A percentile compares a stretch with the other conserved stretches of the same genome.
These are phyloP conservation scores for Agriotes lineatus DNA, from an alignment of 2,888 invertebrate genomes.

Conservation along the genomic window DNA sequence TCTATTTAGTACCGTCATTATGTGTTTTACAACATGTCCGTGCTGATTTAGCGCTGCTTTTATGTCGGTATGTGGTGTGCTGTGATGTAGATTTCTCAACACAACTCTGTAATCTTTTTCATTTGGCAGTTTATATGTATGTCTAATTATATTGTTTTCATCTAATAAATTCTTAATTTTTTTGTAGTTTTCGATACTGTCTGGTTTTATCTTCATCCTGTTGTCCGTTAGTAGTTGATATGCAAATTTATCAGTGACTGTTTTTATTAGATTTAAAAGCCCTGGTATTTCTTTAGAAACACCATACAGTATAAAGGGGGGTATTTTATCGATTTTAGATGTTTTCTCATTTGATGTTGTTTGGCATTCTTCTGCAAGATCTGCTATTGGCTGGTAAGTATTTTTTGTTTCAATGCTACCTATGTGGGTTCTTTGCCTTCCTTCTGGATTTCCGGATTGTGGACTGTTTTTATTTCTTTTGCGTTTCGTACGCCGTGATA, in stretches of 20 bases:
- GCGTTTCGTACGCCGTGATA: not conserved
- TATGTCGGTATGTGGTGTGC: too few relatives aligned
- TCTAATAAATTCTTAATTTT: not conserved
- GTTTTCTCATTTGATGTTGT: not conserved
- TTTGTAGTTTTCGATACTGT: not conserved
- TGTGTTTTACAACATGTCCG: too few relatives aligned
- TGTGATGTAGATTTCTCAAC: not conserved
- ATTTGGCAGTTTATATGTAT: not conserved
- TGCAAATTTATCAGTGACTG: not conserved
- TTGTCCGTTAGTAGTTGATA: not conserved
- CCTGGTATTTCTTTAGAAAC: too few relatives aligned
- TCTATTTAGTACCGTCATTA: too few relatives aligned
- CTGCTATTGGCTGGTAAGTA: not conserved
- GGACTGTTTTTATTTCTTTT: not conserved
- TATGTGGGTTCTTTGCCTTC: not conserved
- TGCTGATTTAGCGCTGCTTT: too few relatives aligned
- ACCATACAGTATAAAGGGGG: too few relatives aligned
- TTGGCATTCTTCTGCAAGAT: not conserved
- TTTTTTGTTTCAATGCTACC: slow-evolving; percentile 13
- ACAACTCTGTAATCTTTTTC: not conserved
- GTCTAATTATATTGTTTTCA: not conserved
- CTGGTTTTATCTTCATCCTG: too few relatives aligned
- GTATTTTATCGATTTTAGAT: too few relatives aligned
- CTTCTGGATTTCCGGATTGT: not conserved
- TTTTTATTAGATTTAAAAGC: not conserved